Evolutionary conservation across 2,797 vertebrate genomes (phyloP), one percentile per base, ranked within the genome.

Genomic region (Gastrophryne carolinensis): DNA sequence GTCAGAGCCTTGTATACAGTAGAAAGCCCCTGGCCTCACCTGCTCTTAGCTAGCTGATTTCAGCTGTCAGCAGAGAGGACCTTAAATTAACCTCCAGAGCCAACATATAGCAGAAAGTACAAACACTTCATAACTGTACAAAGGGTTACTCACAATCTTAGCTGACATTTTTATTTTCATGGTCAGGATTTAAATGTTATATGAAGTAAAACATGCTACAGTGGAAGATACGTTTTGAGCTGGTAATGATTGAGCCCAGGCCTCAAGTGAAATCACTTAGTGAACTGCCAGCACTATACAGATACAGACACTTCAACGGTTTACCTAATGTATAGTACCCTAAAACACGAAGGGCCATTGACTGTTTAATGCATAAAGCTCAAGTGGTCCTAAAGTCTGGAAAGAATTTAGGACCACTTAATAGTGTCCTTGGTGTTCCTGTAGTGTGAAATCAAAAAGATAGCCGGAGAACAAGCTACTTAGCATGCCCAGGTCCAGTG

Each of bases 1-100:
- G 63, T 67, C 72, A 66, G 37, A 34, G 19, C 50, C 54, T 65
- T 65, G 29, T 74, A 11, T 74, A 27, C 34, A 44, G 44, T 34
- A 63, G 49, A 32, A 26, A 74, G 17, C 56, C 10, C 52, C 53
- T 24, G 50, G 11, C 63, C 41, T 66, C 53, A 67, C 41, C 53
- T 75, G 62, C 63, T 44, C 50, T n/a, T 6, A 61, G 30, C 41
- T 58, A 5, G 44, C 56, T 29, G 58, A 29, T 52, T 50, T 37
- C 69, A 61, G 57, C 44, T 61, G 69, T 72, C 34, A 52, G 13
- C 12, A 9, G 23, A 62, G 15, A 34, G 27, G 32, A 37, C 32
- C 58, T 62, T 39, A 62, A 39, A 15, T 71, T 58, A 60, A n/a
- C 19, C 56, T 47, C 41, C 34, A 29, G 13, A 34, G 19, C 4